phyloP scores from a whole-genome alignment of 2,797 vertebrate genomes.

The Scarus forsteni region DNA sequence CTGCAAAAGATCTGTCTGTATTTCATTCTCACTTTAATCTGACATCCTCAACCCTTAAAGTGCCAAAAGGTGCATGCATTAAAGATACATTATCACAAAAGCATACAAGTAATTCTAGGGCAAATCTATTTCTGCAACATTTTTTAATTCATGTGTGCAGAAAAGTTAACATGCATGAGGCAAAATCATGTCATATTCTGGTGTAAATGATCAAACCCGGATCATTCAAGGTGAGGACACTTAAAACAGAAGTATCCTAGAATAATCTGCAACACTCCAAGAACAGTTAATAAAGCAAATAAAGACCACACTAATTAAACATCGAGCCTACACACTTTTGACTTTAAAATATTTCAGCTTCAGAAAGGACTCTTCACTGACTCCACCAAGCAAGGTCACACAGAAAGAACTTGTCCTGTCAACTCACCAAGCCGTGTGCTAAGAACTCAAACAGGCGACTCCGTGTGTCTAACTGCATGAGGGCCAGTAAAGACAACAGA shows the following conservation, averaged over 20 bases:
- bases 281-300: neutral
- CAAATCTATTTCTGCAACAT: no score
- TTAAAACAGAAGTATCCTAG: neutral
- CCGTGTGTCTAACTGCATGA: conserved; percentile 79
- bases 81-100: no score
- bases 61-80: no score
- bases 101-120: no score
- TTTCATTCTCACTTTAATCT: no score
- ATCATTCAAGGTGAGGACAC: neutral
- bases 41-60: no score
- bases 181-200: neutral
- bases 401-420: conserved; percentile 5
- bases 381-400: conserved; percentile 9
- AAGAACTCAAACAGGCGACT: conserved; percentile 86
- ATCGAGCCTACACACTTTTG: neutral
- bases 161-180: neutral
- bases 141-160: no score
- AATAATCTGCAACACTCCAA: neutral
- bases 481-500: conserved; percentile 28
- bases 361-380: neutral
- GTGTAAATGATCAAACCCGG: neutral
- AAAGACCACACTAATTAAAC: neutral
- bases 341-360: neutral
- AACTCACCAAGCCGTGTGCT: conserved; percentile 84
- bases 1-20: no score